Percentiles rank a stretch among this genome's conserved stretches.
phyloP scores from a whole-genome alignment of 2,888 invertebrate genomes.

The Tetramorium bicarinatum region DNA sequence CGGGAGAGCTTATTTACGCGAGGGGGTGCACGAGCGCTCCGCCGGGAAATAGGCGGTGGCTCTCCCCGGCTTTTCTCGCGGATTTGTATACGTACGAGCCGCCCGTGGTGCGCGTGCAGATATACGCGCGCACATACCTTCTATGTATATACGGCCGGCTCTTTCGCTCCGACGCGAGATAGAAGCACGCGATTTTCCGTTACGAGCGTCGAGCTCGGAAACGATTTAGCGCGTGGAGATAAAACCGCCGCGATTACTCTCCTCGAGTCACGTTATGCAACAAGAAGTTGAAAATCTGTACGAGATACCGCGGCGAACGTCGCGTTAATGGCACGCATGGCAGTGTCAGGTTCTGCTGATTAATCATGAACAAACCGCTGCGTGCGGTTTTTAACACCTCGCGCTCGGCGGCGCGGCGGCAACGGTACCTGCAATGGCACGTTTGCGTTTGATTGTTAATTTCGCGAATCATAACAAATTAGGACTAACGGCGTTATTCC shows the following conservation, averaged over 20 bases:
- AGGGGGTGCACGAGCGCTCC: constrained; percentile 56
- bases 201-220: constrained; percentile 54
- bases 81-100: constrained; percentile 27
- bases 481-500: background rate
- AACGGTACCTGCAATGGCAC: background rate
- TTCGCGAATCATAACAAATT: background rate
- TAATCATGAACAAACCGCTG: constrained; percentile 29
- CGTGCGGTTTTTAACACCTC: constrained; percentile 36
- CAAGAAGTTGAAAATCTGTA: constrained; percentile 50
- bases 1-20: constrained; percentile 72
- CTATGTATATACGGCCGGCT: constrained; percentile 26
- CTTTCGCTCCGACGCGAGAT: constrained; percentile 39
- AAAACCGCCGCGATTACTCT: constrained; percentile 49
- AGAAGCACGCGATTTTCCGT: constrained; percentile 61
- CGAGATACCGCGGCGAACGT: constrained; percentile 42
- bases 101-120: background rate
- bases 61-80: constrained; percentile 54
- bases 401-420: too few species aligned
- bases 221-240: constrained; percentile 54
- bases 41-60: constrained; percentile 65
- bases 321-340: constrained; percentile 51
- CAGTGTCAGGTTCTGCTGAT: constrained; percentile 2
- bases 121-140: constrained; percentile 2
- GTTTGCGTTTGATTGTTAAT: constrained; percentile 2
- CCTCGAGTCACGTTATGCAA: constrained; percentile 55